These are phyloP conservation scores for Mesocricetus auratus DNA, from an alignment of 2,113 vertebrate genomes.

Conservation along the genomic window DNA sequence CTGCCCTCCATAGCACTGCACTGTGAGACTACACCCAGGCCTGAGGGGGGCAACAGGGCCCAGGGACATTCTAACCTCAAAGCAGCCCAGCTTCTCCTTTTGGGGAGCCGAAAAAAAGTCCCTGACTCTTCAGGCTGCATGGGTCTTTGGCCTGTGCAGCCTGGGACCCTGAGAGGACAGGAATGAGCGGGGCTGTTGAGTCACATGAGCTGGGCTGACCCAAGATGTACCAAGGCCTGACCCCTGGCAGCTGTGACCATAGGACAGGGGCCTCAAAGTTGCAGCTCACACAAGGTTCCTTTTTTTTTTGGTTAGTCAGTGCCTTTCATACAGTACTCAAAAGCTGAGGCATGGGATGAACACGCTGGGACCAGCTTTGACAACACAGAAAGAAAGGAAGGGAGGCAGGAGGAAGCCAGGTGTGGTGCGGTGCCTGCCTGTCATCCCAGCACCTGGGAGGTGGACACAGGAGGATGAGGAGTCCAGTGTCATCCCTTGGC, in stretches of 20 bases:
- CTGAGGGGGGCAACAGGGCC: background rate
- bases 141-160: background rate
- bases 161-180: background rate
- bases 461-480: background rate
- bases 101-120: constrained; percentile 71
- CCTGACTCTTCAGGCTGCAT: background rate
- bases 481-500: background rate
- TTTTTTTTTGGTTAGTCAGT: background rate
- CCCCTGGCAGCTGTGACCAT: background rate
- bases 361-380: background rate
- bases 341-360: background rate
- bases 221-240: background rate
- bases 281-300: background rate
- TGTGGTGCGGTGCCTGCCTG: background rate
- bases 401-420: background rate
- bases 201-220: background rate
- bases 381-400: background rate
- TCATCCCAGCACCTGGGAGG: background rate
- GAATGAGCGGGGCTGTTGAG: background rate
- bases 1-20: constrained; percentile 79
- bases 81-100: constrained; percentile 87
- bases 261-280: background rate
- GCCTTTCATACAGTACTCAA: background rate
- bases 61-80: constrained; percentile 81
- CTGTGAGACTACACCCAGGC: constrained; percentile 46